Evolutionary conservation across 2,113 vertebrate genomes (phyloP).

Genomic region (Motacilla alba): DNA sequence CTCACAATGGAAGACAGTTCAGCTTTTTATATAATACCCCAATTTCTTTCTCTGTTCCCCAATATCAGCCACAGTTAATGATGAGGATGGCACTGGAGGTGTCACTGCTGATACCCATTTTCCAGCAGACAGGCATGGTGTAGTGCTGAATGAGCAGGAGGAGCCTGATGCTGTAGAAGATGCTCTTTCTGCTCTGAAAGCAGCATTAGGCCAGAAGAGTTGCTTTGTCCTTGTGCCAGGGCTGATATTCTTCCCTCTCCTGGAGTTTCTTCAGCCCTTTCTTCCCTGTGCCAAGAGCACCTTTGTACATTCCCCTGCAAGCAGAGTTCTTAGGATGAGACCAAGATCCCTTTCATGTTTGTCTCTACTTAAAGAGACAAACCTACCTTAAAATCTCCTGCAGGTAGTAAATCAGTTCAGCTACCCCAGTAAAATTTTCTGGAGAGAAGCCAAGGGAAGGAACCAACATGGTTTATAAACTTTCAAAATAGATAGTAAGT

Average conservation of each 20-base stretch:
- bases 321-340: neutral
- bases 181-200: neutral
- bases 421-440: conserved; percentile 13
- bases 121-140: neutral
- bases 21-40: neutral
- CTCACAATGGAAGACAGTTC: neutral
- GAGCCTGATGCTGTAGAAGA: neutral
- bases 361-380: neutral
- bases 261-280: neutral
- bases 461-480: conserved; percentile 50
- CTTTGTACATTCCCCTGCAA: neutral
- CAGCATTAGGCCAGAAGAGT: neutral
- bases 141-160: neutral
- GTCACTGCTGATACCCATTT: neutral
- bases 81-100: neutral
- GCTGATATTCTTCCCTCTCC: neutral
- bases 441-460: conserved; percentile 1
- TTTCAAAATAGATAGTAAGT: conserved; percentile 35
- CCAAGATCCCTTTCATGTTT: neutral
- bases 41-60: neutral
- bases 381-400: conserved; percentile 7
- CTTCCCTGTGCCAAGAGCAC: neutral
- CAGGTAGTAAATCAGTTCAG: conserved; percentile 43
- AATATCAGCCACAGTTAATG: fast-evolving
- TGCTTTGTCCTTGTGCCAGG: neutral